phyloP scores from a whole-genome alignment of 2,113 vertebrate species.

The Trogon surrucura region DNA sequence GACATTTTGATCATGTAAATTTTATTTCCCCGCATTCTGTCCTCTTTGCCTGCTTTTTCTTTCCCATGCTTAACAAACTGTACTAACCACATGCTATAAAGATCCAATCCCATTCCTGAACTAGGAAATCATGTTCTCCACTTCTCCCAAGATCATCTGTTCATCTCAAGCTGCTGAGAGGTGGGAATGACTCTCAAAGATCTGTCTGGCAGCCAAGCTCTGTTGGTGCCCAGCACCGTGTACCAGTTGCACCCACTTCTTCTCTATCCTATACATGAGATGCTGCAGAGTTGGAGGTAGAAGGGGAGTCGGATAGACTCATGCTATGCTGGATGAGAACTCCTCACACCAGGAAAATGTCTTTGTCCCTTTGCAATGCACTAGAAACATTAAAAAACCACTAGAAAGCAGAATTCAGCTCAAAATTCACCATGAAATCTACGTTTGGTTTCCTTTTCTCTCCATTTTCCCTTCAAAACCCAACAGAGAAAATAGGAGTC shows the following conservation, averaged over 20 bases:
- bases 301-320: accelerated
- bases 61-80: not conserved
- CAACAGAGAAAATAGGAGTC: not conserved
- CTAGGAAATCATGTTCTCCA: not conserved
- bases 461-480: not conserved
- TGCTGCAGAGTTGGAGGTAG: not conserved
- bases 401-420: not conserved
- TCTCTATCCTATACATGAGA: not conserved
- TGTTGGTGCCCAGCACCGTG: not conserved
- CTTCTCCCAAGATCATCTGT: not conserved
- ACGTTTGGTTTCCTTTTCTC: not conserved
- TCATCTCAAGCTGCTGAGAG: not conserved
- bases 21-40: not conserved
- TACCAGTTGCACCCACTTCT: not conserved
- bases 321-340: not conserved
- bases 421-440: not conserved
- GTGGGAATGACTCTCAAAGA: not conserved
- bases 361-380: not conserved
- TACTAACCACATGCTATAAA: not conserved
- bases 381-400: not conserved
- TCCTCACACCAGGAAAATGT: not conserved
- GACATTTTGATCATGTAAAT: not conserved
- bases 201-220: not conserved
- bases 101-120: not conserved
- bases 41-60: not conserved